These are phyloP conservation scores for Rhizoglyphus robini DNA, from an alignment of 1,140 invertebrate genomes.

Conservation along the genomic window DNA sequence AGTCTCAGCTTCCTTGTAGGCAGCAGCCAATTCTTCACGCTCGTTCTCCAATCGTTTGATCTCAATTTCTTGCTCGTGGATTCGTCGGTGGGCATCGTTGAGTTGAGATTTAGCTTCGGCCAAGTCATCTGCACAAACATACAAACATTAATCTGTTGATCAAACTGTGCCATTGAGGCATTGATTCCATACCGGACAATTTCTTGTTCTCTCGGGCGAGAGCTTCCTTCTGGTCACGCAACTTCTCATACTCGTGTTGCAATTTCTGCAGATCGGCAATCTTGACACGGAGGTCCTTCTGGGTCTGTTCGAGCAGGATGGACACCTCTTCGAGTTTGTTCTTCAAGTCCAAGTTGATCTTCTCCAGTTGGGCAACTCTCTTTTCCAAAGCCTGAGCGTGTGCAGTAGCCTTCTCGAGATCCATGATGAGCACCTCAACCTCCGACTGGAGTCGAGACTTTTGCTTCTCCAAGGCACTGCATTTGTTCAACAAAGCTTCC, in stretches of 20 bases:
- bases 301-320: constrained; percentile 68
- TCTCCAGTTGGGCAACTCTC: constrained; percentile 74
- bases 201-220: constrained; percentile 89
- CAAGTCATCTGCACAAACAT: constrained; percentile 63
- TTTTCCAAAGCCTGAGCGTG: constrained; percentile 83
- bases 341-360: constrained; percentile 63
- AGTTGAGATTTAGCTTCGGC: constrained; percentile 75
- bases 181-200: constrained; percentile 56
- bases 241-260: constrained; percentile 79
- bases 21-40: constrained; percentile 84
- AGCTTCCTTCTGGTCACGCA: constrained; percentile 77
- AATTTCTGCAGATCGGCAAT: constrained; percentile 68
- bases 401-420: constrained; percentile 89
- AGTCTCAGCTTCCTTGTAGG: constrained; percentile 92
- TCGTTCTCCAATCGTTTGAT: constrained; percentile 90
- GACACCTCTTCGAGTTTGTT: constrained; percentile 70
- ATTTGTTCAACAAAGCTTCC: constrained; percentile 74
- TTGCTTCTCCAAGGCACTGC: constrained; percentile 83
- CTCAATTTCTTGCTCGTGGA: constrained; percentile 89
- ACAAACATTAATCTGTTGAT: too few species aligned
- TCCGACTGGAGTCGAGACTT: constrained; percentile 89
- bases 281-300: constrained; percentile 76
- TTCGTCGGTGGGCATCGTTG: constrained; percentile 76
- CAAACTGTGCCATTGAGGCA: not conserved
- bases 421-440: constrained; percentile 90